These are phyloP conservation scores for Miniopterus natalensis DNA, from an alignment of 2,113 vertebrate species.

Conservation along the genomic window DNA sequence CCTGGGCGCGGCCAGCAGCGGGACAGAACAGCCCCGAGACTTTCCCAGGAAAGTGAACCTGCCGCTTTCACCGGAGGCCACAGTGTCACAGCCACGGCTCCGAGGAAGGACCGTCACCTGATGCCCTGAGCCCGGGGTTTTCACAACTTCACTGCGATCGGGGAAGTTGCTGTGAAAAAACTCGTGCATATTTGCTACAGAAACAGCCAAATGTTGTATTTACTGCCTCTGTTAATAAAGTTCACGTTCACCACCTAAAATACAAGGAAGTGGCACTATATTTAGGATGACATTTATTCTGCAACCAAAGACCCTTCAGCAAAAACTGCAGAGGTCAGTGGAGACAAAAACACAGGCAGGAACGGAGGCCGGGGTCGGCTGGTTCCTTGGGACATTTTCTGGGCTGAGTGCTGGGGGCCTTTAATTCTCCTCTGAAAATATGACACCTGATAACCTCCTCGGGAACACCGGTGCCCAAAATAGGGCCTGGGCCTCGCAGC, in stretches of 20 bases:
- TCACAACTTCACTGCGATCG: rapidly evolving
- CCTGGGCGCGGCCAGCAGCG: not conserved
- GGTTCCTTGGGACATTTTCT: not conserved
- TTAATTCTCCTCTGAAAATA: conserved; percentile 65
- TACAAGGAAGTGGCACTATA: too few relatives aligned
- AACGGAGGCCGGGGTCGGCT: not conserved
- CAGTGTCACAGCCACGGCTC: too few relatives aligned
- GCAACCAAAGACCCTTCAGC: not conserved
- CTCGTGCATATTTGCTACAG: rapidly evolving
- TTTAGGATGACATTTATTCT: not conserved
- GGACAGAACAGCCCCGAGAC: not conserved
- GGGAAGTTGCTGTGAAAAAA: not conserved
- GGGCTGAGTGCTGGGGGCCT: not conserved
- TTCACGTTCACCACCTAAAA: not conserved
- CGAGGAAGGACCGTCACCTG: not conserved
- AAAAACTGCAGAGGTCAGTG: not conserved
- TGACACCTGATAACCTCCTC: conserved; percentile 68
- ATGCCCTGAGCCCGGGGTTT: not conserved
- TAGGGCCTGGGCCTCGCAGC: conserved; percentile 61
- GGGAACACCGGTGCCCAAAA: conserved; percentile 70
- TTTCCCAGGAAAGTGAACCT: conserved; percentile 56
- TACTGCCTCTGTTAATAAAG: not conserved
- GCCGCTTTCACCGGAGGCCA: not conserved
- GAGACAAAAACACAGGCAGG: not conserved
- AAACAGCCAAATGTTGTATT: rapidly evolving